A percentile compares a stretch with the other conserved stretches of the same genome.
Evolutionary conservation across 2,113 vertebrate species (phyloP).

Genomic region (Neolamprologus toae): DNA sequence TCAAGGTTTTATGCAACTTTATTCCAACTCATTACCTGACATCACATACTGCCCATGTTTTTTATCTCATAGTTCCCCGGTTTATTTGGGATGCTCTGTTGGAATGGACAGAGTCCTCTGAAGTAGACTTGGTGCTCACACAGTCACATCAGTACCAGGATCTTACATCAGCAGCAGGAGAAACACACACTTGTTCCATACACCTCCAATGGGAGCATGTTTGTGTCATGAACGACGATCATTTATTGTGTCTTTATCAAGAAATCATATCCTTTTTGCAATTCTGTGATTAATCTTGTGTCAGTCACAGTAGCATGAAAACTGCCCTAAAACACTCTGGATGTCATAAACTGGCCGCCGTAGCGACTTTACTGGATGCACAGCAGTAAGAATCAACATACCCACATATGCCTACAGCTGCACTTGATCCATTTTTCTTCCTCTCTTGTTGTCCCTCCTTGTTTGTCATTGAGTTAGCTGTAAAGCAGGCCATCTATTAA

Average conservation of each 20-base stretch:
- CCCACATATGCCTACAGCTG: background rate
- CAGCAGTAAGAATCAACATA: background rate
- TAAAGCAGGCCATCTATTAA: background rate
- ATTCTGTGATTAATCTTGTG: too few relatives aligned
- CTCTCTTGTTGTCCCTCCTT: background rate
- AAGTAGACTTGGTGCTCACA: background rate
- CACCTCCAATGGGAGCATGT: fast-evolving
- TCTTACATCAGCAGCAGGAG: background rate
- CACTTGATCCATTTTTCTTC: background rate
- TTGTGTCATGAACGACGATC: background rate
- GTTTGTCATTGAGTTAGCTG: background rate
- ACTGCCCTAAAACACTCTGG: background rate
- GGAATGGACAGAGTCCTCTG: background rate
- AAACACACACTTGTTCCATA: background rate
- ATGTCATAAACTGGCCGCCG: background rate
- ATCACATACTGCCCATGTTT: background rate
- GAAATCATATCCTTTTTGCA: too few relatives aligned
- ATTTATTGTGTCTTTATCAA: too few relatives aligned
- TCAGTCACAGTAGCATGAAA: background rate
- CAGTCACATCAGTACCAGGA: fast-evolving
- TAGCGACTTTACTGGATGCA: fast-evolving
- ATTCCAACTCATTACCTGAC: background rate
- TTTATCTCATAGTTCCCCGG: fast-evolving
- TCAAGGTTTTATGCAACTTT: background rate
- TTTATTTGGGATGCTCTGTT: background rate